Conservation (phyloP, 2,113 vertebrate genomes). For the Rhinoderma darwinii region DNA sequence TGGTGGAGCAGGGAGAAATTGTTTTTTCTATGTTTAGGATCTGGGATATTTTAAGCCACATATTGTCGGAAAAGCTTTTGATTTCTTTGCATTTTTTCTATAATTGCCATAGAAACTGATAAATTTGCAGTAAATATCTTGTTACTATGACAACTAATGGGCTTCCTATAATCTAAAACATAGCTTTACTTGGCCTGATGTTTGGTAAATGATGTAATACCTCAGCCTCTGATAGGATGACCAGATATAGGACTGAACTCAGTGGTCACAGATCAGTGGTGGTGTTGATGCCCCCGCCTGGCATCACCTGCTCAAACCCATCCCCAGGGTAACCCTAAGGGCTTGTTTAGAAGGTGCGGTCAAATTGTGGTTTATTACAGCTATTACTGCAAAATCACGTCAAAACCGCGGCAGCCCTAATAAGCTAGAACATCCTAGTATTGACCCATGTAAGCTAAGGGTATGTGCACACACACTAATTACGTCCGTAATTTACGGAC, state of each 20-base stretch:
- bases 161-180: neutral
- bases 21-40: conserved; percentile 7
- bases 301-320: neutral
- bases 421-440: neutral
- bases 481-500: no score
- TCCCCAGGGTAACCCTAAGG: no score
- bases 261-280: neutral
- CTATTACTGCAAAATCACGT: no score
- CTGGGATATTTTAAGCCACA: neutral
- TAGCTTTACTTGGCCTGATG: neutral
- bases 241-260: neutral
- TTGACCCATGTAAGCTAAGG: neutral
- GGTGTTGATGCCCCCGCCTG: neutral
- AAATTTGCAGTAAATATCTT: neutral
- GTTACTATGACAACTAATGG: conserved; percentile 23
- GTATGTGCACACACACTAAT: no score
- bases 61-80: neutral
- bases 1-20: no score
- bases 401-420: neutral
- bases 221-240: neutral
- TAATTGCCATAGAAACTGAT: conserved; percentile 38
- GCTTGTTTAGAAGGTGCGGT: no score
- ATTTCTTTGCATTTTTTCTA: neutral
- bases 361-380: no score
- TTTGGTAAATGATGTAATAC: neutral